Conservation (phyloP, 2,797 vertebrate species). For the Champsocephalus gunnari region DNA sequence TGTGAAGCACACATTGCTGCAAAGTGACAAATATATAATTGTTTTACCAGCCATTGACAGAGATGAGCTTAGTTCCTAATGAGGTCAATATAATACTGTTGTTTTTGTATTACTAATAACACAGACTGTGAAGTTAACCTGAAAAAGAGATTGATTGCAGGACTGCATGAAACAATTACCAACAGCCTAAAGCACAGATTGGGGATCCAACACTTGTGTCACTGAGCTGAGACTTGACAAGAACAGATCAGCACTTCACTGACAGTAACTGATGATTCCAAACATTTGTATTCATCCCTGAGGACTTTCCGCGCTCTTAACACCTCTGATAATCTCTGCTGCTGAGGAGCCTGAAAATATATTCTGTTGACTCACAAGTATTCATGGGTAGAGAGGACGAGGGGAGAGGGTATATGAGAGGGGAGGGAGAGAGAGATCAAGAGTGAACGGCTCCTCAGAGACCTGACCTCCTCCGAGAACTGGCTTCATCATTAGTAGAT, state of each 20-base stretch:
- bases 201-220: slow-evolving; percentile 40
- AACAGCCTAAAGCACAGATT: slow-evolving; percentile 37
- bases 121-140: slow-evolving; percentile 26
- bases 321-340: slow-evolving; percentile 52
- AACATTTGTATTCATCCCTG: slow-evolving; percentile 23
- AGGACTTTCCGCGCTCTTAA: slow-evolving; percentile 28
- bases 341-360: slow-evolving; percentile 33
- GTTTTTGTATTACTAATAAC: background rate
- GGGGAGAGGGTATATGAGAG: background rate
- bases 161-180: slow-evolving; percentile 25
- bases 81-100: too few species aligned
- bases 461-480: slow-evolving; percentile 23
- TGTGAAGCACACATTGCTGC: slow-evolving; percentile 40
- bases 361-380: slow-evolving; percentile 46
- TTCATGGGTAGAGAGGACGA: slow-evolving; percentile 12
- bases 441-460: slow-evolving; percentile 20
- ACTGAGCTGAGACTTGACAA: slow-evolving; percentile 54
- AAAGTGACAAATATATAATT: slow-evolving; percentile 17
- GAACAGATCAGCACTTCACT: slow-evolving; percentile 55
- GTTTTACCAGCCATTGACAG: background rate
- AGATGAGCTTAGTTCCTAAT: background rate
- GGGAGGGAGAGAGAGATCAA: background rate
- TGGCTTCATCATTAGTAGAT: slow-evolving; percentile 24
- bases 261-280: slow-evolving; percentile 42
- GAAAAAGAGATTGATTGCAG: slow-evolving; percentile 22